Percentiles rank a stretch among this genome's conserved stretches.
phyloP scores from a whole-genome alignment of 2,888 invertebrate species.

The Meghimatium bilineatum region DNA sequence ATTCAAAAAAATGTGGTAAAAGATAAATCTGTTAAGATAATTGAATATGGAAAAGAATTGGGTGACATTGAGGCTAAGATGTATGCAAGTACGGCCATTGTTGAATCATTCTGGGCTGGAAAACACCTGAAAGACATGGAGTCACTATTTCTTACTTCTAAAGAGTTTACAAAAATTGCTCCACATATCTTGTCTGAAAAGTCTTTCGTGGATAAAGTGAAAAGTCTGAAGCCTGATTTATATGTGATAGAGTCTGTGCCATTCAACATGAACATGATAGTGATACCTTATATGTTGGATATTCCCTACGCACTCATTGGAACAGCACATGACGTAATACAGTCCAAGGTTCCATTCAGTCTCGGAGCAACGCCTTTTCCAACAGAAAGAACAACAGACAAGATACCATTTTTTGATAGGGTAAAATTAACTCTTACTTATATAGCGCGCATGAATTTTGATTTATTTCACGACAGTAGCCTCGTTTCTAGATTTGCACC shows the following conservation, averaged over 20 bases:
- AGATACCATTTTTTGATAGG: constrained; percentile 46
- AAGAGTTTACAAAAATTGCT: neutral
- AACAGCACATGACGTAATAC: constrained; percentile 39
- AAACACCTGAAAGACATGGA: neutral
- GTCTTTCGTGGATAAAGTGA: constrained; percentile 32
- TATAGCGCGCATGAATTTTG: constrained; percentile 26
- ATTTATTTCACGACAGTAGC: constrained; percentile 46
- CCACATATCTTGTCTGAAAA: constrained; percentile 2
- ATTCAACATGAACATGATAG: constrained; percentile 42
- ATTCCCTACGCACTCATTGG: constrained; percentile 50
- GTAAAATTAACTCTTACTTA: constrained; percentile 31
- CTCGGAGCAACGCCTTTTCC: constrained; percentile 41
- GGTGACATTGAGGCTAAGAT: neutral
- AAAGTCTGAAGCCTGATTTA: constrained; percentile 45
- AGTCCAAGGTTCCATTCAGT: constrained; percentile 46
- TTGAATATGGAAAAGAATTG: constrained; percentile 1
- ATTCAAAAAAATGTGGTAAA: neutral
- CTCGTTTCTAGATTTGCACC: constrained; percentile 52
- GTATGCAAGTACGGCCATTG: neutral
- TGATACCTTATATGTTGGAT: constrained; percentile 48
- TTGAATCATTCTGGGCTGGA: constrained; percentile 3
- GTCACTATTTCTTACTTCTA: neutral
- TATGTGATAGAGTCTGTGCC: constrained; percentile 48
- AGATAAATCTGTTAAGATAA: neutral
- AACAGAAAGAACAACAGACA: constrained; percentile 27